Evolutionary conservation across 92 coral and sea anemone species (phyloP), one percentile per base, ranked within the genome.

Genomic region (Diadumene lineata): DNA sequence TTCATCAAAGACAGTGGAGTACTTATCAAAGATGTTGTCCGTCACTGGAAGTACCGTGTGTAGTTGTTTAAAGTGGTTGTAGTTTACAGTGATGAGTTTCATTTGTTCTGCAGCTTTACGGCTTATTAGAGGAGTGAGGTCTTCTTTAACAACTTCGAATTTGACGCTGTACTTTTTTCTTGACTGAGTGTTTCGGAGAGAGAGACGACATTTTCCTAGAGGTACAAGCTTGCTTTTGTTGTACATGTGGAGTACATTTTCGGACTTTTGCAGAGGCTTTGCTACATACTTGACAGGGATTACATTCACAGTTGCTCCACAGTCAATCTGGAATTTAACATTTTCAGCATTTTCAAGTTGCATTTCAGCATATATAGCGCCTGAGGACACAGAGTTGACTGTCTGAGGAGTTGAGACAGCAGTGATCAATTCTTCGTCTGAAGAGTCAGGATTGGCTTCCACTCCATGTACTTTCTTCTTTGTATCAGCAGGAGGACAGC

Each of bases 261-360:
- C 18, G 7, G 62, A 56, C 62, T 56, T 56, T 56, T 56, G 7
- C 7, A 25, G 62, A 19, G 23, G 7, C 18, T 56, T 3, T 8
- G 7, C 28, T 2, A 56, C 62, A 56, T 56, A 25, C 28, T 56
- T 56, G 4, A 7, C 15, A 80, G 79, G 87, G 18, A 70, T 24
- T 0, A 77, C 86, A 63, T 83, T 83, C 13, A 83, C 77, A 16
- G 79, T 70, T 4, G 87, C 87, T 18, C 87, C 84, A 24, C 78
- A 77, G 60, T 82, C 87, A 77, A 82, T 62, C 43, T 76, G 55
- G 46, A 82, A 82, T 1, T 69, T 50, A 4, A 82, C 65, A 34
- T n/a, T n/a, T n/a, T n/a, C n/a, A n/a, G n/a, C n/a, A n/a, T n/a
- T n/a, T n/a, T n/a, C n/a, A n/a, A n/a, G n/a, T n/a, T n/a, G n/a